These are phyloP conservation scores for Sarotherodon lohbergeri DNA, from an alignment of 2,113 vertebrate genomes.

Conservation along the genomic window DNA sequence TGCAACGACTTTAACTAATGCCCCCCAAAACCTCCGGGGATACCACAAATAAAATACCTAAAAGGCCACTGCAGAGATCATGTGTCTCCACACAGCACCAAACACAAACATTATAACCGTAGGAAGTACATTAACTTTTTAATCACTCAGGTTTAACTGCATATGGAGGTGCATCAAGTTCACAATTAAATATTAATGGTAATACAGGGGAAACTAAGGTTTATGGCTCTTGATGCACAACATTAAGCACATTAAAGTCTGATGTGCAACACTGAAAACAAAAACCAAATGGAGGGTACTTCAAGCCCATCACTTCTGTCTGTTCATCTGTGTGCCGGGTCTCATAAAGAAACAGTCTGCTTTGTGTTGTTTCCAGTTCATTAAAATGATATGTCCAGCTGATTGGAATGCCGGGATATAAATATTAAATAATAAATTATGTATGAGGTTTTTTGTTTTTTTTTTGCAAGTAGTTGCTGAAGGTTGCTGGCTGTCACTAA, in stretches of 20 bases:
- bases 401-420: background rate
- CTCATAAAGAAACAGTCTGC: background rate
- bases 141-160: constrained; percentile 6
- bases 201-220: constrained; percentile 15
- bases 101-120: background rate
- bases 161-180: constrained; percentile 11
- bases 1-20: background rate
- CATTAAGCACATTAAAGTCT: constrained; percentile 1
- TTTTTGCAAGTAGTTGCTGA: background rate
- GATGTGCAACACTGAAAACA: background rate
- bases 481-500: background rate
- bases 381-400: background rate
- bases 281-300: background rate
- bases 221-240: constrained; percentile 19
- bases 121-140: constrained; percentile 16
- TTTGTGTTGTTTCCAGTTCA: background rate
- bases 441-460: background rate
- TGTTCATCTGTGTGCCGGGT: background rate
- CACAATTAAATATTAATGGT: constrained; percentile 39
- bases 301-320: background rate
- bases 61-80: background rate
- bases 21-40: background rate
- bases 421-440: background rate
- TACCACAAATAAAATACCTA: background rate
- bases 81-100: background rate